phyloP scores from a whole-genome alignment of 2,888 invertebrate species.

The Hydraecia micacea region DNA sequence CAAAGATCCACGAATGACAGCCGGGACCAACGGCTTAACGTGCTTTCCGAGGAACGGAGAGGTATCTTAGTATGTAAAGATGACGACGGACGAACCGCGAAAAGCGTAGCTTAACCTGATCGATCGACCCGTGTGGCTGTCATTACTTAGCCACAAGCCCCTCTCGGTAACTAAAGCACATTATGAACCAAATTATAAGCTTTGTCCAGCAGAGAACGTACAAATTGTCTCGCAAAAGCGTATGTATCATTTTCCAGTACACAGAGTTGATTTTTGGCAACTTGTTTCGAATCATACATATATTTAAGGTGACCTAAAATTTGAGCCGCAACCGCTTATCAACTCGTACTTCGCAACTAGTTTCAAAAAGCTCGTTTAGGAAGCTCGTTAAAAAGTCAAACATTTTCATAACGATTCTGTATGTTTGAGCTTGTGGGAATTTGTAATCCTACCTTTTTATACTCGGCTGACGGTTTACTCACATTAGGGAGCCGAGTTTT shows the following conservation, averaged over 20 bases:
- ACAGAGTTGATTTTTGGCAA: constrained; percentile 18
- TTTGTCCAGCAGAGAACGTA: neutral
- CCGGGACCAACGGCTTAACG: too few species aligned
- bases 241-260: neutral
- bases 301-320: constrained; percentile 40
- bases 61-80: too few species aligned
- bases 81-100: too few species aligned
- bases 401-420: constrained; percentile 45
- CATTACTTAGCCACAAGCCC: too few species aligned
- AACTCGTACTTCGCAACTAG: constrained; percentile 39
- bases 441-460: constrained; percentile 33
- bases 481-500: constrained; percentile 15
- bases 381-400: constrained; percentile 60
- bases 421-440: constrained; percentile 35
- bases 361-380: constrained; percentile 48
- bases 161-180: neutral
- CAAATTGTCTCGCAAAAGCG: neutral
- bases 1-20: too few species aligned
- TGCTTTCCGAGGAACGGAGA: too few species aligned
- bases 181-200: neutral
- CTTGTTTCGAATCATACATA: constrained; percentile 25
- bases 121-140: too few species aligned
- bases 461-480: neutral
- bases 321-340: constrained; percentile 42
- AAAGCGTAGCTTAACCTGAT: too few species aligned